Evolutionary conservation across 2,113 vertebrate genomes (phyloP).

Genomic region (Gymnocephalus cernua): DNA sequence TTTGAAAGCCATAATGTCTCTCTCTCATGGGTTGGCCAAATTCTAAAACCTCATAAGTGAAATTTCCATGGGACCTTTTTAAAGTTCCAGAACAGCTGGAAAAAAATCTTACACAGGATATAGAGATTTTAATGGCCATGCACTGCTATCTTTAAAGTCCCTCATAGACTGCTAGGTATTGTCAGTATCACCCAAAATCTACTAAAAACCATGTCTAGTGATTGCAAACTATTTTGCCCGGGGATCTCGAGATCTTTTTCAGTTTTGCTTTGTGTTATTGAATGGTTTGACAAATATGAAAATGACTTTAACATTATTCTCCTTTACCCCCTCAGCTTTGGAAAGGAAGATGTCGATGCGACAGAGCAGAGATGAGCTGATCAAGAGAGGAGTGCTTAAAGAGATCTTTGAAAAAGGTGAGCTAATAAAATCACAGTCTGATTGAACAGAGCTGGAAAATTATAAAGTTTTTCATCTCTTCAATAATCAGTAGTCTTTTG

Average conservation of each 20-base stretch:
- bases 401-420: conserved; percentile 99
- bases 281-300: background rate
- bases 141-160: background rate
- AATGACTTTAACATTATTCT: background rate
- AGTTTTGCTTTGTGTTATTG: background rate
- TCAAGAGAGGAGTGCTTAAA: conserved; percentile 97
- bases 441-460: conserved; percentile 9
- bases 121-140: background rate
- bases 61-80: no score
- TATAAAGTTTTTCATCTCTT: conserved; percentile 47
- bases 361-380: conserved; percentile 98
- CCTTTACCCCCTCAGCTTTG: conserved; percentile 86
- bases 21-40: no score
- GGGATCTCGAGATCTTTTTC: background rate
- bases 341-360: conserved; percentile 98
- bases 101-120: background rate
- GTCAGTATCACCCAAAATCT: background rate
- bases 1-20: no score
- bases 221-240: background rate
- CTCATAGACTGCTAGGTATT: background rate
- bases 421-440: conserved; percentile 33
- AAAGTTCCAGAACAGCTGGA: background rate
- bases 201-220: background rate
- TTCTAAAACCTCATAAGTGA: no score
- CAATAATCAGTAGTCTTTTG: conserved; percentile 67